Percentiles rank a stretch among this genome's conserved stretches.
These are phyloP conservation scores for Ips typographus DNA, from an alignment of 1,140 invertebrate species.

Conservation along the genomic window DNA sequence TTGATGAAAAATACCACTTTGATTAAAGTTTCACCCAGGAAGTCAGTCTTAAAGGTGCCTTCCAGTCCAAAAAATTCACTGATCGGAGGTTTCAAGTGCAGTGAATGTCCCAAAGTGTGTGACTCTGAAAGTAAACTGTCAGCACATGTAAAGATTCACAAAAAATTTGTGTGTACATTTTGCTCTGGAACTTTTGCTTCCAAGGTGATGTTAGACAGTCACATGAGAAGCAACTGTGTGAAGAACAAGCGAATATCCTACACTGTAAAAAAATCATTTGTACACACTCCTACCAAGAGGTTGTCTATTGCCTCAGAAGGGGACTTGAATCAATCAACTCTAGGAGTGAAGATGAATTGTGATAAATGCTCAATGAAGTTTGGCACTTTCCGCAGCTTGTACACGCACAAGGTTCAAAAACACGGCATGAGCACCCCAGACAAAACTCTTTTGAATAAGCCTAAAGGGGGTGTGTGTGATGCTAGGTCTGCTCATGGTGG, in stretches of 20 bases:
- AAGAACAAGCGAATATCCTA: conserved; percentile 38
- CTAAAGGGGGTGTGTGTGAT: conserved; percentile 29
- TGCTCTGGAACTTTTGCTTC: conserved; percentile 41
- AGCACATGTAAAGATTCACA: conserved; percentile 41
- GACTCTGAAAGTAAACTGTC: conserved; percentile 32
- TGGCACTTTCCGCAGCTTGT: conserved; percentile 36
- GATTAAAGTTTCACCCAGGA: conserved; percentile 39
- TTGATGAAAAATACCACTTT: conserved; percentile 41
- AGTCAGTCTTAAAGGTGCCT: not conserved
- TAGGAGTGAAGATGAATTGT: conserved; percentile 31
- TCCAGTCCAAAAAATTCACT: no score
- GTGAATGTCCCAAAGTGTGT: conserved; percentile 41
- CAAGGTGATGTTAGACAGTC: conserved; percentile 40
- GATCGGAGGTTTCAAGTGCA: conserved; percentile 38
- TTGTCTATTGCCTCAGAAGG: not conserved
- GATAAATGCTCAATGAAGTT: conserved; percentile 41
- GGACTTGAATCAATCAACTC: conserved; percentile 3
- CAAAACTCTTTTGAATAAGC: conserved; percentile 32
- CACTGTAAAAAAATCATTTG: conserved; percentile 35
- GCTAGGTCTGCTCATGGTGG: conserved; percentile 33
- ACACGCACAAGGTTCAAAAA: conserved; percentile 42
- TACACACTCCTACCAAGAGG: not conserved
- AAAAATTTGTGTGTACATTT: conserved; percentile 37
- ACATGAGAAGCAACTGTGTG: conserved; percentile 42
- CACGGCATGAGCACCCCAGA: conserved; percentile 40